phyloP scores from a whole-genome alignment of 2,888 invertebrate species.

The Allolobophora icterica region DNA sequence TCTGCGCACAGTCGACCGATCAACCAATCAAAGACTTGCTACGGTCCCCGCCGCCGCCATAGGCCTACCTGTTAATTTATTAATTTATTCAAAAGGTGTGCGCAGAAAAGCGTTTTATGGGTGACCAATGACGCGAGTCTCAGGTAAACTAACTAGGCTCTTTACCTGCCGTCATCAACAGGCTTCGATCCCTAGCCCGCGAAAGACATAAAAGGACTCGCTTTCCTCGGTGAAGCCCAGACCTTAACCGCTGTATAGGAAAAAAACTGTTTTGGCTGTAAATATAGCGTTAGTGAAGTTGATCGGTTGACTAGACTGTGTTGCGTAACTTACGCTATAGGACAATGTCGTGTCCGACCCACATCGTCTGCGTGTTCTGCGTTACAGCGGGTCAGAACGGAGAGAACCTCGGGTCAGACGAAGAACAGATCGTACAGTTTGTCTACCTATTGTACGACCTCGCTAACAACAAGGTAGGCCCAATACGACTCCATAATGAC shows the following conservation, averaged over 20 bases:
- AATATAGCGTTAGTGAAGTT: neutral
- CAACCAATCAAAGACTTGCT: neutral
- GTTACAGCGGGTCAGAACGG: constrained; percentile 93
- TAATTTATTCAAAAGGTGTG: constrained; percentile 17
- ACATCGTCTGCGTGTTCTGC: constrained; percentile 89
- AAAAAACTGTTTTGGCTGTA: neutral
- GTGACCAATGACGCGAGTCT: constrained; percentile 11
- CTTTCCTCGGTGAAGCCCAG: neutral
- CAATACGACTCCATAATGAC: neutral
- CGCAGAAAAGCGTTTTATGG: constrained; percentile 3
- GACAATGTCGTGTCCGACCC: constrained; percentile 26
- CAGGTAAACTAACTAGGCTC: neutral
- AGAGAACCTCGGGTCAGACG: constrained; percentile 86
- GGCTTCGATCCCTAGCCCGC: neutral
- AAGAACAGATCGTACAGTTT: constrained; percentile 90
- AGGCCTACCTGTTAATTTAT: neutral
- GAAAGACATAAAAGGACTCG: neutral
- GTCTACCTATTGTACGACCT: constrained; percentile 89
- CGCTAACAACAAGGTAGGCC: constrained; percentile 82
- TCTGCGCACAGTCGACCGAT: neutral
- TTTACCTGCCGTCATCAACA: neutral
- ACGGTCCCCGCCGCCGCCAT: too few relatives aligned
- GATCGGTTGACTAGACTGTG: neutral
- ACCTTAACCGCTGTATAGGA: neutral
- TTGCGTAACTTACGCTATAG: neutral